Evolutionary conservation across 2,113 vertebrate species (phyloP), one percentile per base, ranked within the genome.

Genomic region (Deroptyus accipitrinus): DNA sequence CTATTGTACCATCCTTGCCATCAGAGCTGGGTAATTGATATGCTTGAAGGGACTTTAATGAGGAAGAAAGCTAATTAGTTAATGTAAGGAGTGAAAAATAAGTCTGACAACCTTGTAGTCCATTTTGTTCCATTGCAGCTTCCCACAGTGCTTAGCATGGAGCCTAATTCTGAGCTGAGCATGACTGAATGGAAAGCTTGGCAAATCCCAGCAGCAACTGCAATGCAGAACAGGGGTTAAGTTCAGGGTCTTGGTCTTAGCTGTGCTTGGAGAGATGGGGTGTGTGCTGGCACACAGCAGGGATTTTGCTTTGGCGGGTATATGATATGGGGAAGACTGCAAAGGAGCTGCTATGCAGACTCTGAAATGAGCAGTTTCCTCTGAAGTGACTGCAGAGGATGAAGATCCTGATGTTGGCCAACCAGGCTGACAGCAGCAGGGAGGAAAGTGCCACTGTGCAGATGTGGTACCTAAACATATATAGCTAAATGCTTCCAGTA

Each of bases 61-160:
- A 96, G 92, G 79, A 90, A 93, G 89, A 94, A 95, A 96, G 80
- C 94, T 97, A 95, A 97, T 98, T 97, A 97, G 96, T 97, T 97
- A 97, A 97, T 97, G 95, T 87, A 93, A 96, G 84, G 88, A 94
- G 94, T 83, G 95, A 91, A 94, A 94, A 96, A 94, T 97, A 97
- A 97, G 91, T 88, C 95, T 6, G 4, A 39, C 73, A 95, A 61
- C 88, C 88, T 94, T 90, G 88, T 95, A 90, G 70, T 75, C 94
- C 76, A 62, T 88, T 89, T 92, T 67, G 86, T 90, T 82, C 90
- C 93, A 63, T 42, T 93, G 90, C 35, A 39, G 86, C 94, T 96
- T 93, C 92, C 94, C 86, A 78, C 86, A 91, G 90, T 52, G 94
- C 90, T 81, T 37, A 96, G 94, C 90, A 72, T 30, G 3, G 89